Conservation (phyloP, 2,888 invertebrate genomes). For the Cantharis nigra region DNA sequence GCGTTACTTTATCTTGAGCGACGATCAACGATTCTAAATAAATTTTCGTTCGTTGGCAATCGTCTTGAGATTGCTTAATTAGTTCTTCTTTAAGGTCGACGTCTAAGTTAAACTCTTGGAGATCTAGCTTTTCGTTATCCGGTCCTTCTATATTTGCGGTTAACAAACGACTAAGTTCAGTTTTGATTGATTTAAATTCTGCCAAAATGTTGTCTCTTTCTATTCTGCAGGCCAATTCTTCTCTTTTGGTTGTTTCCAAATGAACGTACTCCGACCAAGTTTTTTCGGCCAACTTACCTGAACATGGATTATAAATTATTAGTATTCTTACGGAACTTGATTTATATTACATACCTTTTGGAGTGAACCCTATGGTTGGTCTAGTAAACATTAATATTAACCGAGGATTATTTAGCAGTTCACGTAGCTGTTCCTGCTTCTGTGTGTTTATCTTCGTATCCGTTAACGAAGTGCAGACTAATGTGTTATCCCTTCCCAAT, state of each 20-base stretch:
- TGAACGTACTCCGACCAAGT: slow-evolving; percentile 60
- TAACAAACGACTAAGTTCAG: slow-evolving; percentile 51
- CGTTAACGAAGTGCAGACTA: slow-evolving; percentile 44
- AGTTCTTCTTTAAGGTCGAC: slow-evolving; percentile 56
- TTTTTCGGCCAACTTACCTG: slow-evolving; percentile 41
- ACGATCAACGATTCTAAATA: slow-evolving; percentile 61
- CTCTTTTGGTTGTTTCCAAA: slow-evolving; percentile 55
- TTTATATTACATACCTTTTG: slow-evolving; percentile 39
- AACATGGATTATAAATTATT: neutral
- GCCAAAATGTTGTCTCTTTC: slow-evolving; percentile 47
- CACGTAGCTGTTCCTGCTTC: slow-evolving; percentile 31
- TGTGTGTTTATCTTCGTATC: slow-evolving; percentile 33
- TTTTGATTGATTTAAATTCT: slow-evolving; percentile 51
- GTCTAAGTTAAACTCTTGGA: slow-evolving; percentile 67
- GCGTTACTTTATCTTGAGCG: slow-evolving; percentile 62
- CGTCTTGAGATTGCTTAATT: slow-evolving; percentile 52
- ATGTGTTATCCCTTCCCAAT: slow-evolving; percentile 54
- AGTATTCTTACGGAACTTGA: neutral
- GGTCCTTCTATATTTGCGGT: slow-evolving; percentile 62
- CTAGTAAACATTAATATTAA: slow-evolving; percentile 46
- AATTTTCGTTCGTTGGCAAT: slow-evolving; percentile 62
- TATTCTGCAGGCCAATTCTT: slow-evolving; percentile 48
- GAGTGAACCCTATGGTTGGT: slow-evolving; percentile 46
- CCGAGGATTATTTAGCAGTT: slow-evolving; percentile 35
- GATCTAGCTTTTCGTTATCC: slow-evolving; percentile 63